phyloP scores from a whole-genome alignment of 2,797 vertebrate species.

The Pelobates cultripes region DNA sequence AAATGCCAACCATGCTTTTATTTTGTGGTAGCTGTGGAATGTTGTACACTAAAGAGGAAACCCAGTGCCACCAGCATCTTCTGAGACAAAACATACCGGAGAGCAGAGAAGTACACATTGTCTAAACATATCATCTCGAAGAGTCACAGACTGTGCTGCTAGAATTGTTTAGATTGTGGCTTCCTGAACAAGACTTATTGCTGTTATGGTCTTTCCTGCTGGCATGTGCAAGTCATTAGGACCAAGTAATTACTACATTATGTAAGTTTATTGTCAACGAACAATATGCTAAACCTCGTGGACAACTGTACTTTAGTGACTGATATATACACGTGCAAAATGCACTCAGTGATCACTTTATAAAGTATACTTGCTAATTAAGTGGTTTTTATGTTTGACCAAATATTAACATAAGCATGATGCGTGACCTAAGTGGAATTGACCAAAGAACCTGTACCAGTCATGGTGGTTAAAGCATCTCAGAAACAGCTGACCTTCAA shows the following conservation, averaged over 20 bases:
- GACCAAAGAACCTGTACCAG: no score
- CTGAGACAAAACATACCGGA: conserved; percentile 23
- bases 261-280: not conserved
- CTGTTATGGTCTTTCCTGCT: not conserved
- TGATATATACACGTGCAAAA: no score
- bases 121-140: not conserved
- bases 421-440: no score
- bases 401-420: no score
- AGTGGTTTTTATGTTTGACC: no score
- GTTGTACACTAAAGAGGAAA: conserved; percentile 2
- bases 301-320: no score
- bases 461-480: no score
- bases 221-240: not conserved
- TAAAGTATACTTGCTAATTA: no score
- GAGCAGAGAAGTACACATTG: conserved; percentile 11
- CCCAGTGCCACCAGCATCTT: not conserved
- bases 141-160: conserved; percentile 5
- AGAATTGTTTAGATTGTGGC: not conserved
- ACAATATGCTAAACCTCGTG: not conserved
- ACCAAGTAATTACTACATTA: not conserved
- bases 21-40: not conserved
- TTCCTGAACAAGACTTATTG: conserved; percentile 12
- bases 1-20: not conserved
- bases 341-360: no score
- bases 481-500: no score